phyloP scores from a whole-genome alignment of 2,797 vertebrate species.

The Falco concolor region DNA sequence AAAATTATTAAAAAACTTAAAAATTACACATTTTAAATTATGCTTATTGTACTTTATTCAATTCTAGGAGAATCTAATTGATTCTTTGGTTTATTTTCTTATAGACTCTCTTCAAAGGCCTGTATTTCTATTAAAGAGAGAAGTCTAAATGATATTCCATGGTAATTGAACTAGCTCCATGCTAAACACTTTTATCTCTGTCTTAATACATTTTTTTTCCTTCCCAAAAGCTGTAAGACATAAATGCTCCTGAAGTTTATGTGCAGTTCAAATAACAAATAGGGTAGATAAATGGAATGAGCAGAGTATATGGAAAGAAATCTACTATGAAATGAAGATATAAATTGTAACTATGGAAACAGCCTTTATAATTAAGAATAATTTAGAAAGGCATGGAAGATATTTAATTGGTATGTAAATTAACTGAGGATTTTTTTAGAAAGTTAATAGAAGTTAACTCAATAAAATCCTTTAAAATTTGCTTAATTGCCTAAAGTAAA shows the following conservation, averaged over 20 bases:
- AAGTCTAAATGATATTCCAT: conserved; percentile 50
- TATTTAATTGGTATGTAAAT: conserved; percentile 61
- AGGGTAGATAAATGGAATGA: conserved; percentile 59
- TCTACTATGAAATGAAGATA: conserved; percentile 61
- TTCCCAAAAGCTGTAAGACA: conserved; percentile 43
- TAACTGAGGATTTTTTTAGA: not conserved
- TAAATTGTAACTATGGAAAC: conserved; percentile 62
- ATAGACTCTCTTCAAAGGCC: conserved; percentile 27
- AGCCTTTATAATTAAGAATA: conserved; percentile 60
- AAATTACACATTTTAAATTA: conserved; percentile 22
- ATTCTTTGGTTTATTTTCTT: conserved; percentile 45
- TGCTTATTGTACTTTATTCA: conserved; percentile 20
- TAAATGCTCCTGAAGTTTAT: conserved; percentile 55
- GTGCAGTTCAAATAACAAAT: conserved; percentile 54
- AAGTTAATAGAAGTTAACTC: conserved; percentile 20
- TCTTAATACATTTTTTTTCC: conserved; percentile 12
- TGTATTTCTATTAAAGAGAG: conserved; percentile 38
- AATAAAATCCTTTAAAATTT: not conserved
- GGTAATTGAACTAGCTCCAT: conserved; percentile 47
- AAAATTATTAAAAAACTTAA: not conserved
- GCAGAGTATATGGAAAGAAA: conserved; percentile 39
- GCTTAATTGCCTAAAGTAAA: not conserved
- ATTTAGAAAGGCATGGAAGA: conserved; percentile 59
- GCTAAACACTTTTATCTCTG: conserved; percentile 54
- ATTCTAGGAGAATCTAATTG: conserved; percentile 42